Base-by-base conservation (phyloP, 1,140 invertebrate genomes). In the Trichonephila clavipes region DNA sequence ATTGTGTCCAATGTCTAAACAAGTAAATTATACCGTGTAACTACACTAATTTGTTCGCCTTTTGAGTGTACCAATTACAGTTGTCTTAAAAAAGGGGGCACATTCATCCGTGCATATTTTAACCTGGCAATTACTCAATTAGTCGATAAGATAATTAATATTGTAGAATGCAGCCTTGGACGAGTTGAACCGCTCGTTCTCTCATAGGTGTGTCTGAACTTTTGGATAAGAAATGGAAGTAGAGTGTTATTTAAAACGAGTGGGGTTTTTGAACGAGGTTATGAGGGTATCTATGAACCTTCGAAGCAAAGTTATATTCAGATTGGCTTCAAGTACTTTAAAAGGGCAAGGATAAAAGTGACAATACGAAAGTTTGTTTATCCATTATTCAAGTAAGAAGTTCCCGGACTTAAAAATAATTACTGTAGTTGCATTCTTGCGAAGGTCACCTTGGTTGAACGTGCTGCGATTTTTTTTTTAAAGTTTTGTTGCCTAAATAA, bases 311-410 rank as follows among this genome's bases (percentile, higher is more conserved):
- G 10, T 69, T 69, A 4, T 69, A 69, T 69, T 24, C 64, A 69
- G 24, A 69, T 69, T 28, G 1, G 1, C n/a, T 24, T 24, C 64
- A 28, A 69, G 12, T 69, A 69, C 24, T 69, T 28, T 69, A 28
- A 69, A 69, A 69, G 64, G n/a, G 64, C 64, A 69, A 69, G 64
- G 77, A 82, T 82, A 82, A 82, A 66, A 66, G 64, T 40, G 19
- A n/a, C 77, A 40, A 82, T 19, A 40, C 77, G 7, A 44, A 82
- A 82, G 0, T 2, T 28, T 24, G 24, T 69, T 69, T 12, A 24
- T 69, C n/a, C 24, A 12, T n/a, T 10, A 28, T 69, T 69, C 64
- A 69, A 24, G 12, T 69, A 21, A 69, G 10, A 69, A 24, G 2
- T 69, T 69, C n/a, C 6, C n/a, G n/a, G 12, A 12, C n/a, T 69